Conservation (phyloP, 2,113 vertebrate genomes). For the Phyllopteryx taeniolatus region DNA sequence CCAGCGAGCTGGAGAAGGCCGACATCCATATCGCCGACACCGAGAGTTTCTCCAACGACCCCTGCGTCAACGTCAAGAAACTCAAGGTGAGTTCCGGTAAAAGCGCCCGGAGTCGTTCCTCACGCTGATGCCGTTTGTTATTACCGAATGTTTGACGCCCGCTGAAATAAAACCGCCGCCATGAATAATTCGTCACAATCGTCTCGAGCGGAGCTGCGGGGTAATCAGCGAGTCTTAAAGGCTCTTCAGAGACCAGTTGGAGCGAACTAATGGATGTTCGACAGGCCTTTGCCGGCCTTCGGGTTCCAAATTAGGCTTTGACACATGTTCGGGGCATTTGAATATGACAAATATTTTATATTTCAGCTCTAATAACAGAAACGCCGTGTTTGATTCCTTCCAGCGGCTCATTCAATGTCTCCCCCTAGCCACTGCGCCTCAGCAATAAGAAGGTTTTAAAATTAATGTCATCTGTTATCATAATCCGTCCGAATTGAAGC, state of each 20-base stretch:
- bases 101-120: too few species aligned
- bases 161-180: background rate
- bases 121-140: too few species aligned
- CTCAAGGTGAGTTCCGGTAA: slow-evolving; percentile 84
- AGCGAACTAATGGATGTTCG: slow-evolving; percentile 25
- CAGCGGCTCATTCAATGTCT: too few species aligned
- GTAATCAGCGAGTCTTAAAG: background rate
- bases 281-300: background rate
- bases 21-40: slow-evolving; percentile 97
- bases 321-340: too few species aligned
- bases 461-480: too few species aligned
- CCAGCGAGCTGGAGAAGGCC: slow-evolving; percentile 89
- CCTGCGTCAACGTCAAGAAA: slow-evolving; percentile 95
- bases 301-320: background rate
- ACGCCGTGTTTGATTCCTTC: too few species aligned
- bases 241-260: background rate
- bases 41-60: slow-evolving; percentile 97
- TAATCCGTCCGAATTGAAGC: too few species aligned
- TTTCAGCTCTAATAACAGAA: too few species aligned
- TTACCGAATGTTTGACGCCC: background rate
- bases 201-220: background rate
- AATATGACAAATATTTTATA: too few species aligned
- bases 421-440: too few species aligned
- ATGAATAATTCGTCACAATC: slow-evolving; percentile 22
- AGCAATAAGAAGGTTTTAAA: too few species aligned